Evolutionary conservation across 2,797 vertebrate genomes (phyloP).

Genomic region (Anguilla anguilla): DNA sequence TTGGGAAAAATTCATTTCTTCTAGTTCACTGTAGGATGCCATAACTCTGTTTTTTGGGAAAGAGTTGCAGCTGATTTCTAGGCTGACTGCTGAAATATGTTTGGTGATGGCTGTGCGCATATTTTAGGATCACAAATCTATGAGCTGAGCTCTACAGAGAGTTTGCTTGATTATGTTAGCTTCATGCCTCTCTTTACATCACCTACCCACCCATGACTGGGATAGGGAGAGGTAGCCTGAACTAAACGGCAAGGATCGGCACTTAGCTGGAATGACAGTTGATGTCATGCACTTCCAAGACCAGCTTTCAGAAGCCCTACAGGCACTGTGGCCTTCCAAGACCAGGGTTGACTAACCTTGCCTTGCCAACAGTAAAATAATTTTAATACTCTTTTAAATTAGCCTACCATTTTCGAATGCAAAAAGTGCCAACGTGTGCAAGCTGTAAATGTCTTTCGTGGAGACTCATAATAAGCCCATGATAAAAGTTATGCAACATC

Average conservation of each 20-base stretch:
- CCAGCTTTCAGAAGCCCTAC: background rate
- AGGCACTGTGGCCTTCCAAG: background rate
- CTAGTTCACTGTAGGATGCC: background rate
- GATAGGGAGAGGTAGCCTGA: background rate
- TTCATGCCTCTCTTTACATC: background rate
- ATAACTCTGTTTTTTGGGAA: background rate
- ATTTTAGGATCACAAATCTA: too few relatives aligned
- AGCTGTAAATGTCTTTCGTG: slow-evolving; percentile 30
- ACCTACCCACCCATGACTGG: background rate
- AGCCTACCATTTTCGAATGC: background rate
- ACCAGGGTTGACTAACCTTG: background rate
- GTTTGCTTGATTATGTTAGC: background rate
- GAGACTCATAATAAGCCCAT: slow-evolving; percentile 32
- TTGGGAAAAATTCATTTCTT: background rate
- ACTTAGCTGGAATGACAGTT: background rate
- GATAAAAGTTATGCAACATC: slow-evolving; percentile 29
- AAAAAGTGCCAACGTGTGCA: background rate
- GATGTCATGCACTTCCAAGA: background rate
- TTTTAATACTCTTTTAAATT: background rate
- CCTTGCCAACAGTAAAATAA: background rate
- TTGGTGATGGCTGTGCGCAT: too few relatives aligned
- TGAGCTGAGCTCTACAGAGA: too few relatives aligned
- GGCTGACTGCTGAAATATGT: too few relatives aligned
- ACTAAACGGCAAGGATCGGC: background rate
- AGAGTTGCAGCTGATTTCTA: too few relatives aligned